Conservation (phyloP, 2,113 vertebrate genomes). For the Pelodiscus sinensis region DNA sequence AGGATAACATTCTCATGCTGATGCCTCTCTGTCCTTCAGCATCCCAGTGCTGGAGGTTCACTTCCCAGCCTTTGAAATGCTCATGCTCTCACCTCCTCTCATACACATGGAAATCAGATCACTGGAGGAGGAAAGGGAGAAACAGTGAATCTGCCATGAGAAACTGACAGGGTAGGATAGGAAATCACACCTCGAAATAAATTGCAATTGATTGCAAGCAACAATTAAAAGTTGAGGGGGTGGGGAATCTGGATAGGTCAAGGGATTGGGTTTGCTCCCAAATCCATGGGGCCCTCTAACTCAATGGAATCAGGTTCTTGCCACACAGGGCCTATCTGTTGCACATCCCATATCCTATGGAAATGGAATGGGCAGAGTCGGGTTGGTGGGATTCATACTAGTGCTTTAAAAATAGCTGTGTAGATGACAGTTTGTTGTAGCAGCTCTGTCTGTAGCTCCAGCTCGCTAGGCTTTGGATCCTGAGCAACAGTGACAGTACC, state of each 20-base stretch:
- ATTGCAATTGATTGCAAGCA: neutral
- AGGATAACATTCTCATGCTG: constrained; percentile 76
- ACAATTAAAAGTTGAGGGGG: neutral
- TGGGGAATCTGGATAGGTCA: neutral
- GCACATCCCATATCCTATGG: neutral
- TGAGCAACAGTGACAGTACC: neutral
- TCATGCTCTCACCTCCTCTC: constrained; percentile 58
- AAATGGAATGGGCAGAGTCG: neutral
- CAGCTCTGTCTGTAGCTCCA: neutral
- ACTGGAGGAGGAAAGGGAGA: constrained; percentile 22
- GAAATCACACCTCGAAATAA: constrained; percentile 19
- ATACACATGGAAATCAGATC: constrained; percentile 72
- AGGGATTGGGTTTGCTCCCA: neutral
- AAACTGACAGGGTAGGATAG: constrained; percentile 13
- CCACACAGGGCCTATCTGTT: neutral
- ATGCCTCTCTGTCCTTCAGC: constrained; percentile 54
- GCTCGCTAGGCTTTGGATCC: too few relatives aligned
- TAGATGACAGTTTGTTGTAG: neutral
- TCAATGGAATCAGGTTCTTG: neutral
- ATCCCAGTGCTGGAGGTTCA: constrained; percentile 41
- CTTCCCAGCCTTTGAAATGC: constrained; percentile 76
- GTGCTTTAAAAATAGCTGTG: neutral
- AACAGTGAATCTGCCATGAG: neutral
- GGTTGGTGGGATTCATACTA: neutral
- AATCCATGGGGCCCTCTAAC: neutral